Evolutionary conservation across 1,140 invertebrate species (phyloP).

Genomic region (Manduca sexta): DNA sequence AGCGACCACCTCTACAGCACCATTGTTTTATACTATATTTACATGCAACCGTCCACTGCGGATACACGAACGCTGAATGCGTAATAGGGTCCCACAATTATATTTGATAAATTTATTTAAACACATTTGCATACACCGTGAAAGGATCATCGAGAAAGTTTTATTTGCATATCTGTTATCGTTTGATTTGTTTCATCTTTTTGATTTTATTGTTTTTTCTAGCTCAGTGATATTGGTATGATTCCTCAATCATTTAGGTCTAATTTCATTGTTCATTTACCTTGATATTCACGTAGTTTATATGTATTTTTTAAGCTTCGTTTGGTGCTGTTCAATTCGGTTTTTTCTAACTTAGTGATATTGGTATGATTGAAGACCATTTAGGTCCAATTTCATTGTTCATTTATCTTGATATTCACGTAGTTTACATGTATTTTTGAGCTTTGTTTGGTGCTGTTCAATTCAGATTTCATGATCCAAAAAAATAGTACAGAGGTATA

Average conservation of each 20-base stretch:
- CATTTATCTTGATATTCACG: too few species aligned
- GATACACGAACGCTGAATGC: slow-evolving; percentile 62
- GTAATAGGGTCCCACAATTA: slow-evolving; percentile 70
- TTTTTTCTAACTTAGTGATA: neutral
- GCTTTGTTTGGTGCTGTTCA: neutral
- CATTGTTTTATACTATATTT: slow-evolving; percentile 61
- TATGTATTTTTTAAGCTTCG: neutral
- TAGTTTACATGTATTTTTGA: too few species aligned
- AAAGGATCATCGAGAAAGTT: slow-evolving; percentile 54
- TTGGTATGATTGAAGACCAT: too few species aligned
- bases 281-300: too few species aligned
- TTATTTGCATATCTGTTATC: slow-evolving; percentile 9
- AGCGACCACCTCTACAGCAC: slow-evolving; percentile 65
- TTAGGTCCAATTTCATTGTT: neutral
- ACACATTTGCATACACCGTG: slow-evolving; percentile 60
- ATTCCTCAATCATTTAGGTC: too few species aligned
- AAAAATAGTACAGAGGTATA: too few species aligned
- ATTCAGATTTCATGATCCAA: too few species aligned
- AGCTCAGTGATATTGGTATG: too few species aligned
- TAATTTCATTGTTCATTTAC: neutral
- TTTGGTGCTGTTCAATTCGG: neutral
- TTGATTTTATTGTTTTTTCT: neutral
- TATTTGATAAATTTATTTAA: slow-evolving; percentile 72
- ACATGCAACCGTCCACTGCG: slow-evolving; percentile 50
- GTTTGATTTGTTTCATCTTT: neutral